Conservation (phyloP, 2,888 invertebrate genomes). For the Cheilosia grossa region DNA sequence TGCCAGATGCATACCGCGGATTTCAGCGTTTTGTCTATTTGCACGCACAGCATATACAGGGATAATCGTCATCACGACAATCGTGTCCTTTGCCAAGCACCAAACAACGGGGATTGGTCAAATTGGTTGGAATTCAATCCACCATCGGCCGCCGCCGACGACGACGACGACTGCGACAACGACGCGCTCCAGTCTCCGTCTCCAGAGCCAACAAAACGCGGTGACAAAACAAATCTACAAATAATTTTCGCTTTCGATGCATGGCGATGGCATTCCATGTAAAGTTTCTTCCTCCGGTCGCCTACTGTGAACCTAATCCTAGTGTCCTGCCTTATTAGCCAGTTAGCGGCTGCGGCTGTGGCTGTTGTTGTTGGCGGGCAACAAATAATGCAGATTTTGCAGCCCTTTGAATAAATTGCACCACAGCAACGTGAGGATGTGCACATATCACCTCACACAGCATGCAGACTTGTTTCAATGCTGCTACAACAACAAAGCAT, state of each 20-base stretch:
- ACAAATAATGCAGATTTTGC: constrained; percentile 58
- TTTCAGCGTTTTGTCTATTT: constrained; percentile 72
- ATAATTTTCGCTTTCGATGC: constrained; percentile 74
- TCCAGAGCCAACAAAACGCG: constrained; percentile 49
- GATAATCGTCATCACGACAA: constrained; percentile 75
- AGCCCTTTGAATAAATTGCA: constrained; percentile 70
- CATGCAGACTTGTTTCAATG: constrained; percentile 61
- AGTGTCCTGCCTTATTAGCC: constrained; percentile 72
- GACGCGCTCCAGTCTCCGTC: background rate
- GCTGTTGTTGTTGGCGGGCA: constrained; percentile 52
- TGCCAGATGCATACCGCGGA: constrained; percentile 63
- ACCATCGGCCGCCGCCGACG: constrained; percentile 31
- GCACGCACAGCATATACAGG: constrained; percentile 23
- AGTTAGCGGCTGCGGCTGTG: constrained; percentile 45
- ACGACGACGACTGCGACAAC: constrained; percentile 21
- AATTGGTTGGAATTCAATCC: constrained; percentile 73
- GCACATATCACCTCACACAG: constrained; percentile 72
- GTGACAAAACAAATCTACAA: constrained; percentile 75
- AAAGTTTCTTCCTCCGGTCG: constrained; percentile 46
- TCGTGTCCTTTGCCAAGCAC: constrained; percentile 66
- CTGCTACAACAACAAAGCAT: constrained; percentile 68
- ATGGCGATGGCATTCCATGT: constrained; percentile 47
- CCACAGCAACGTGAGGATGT: constrained; percentile 68
- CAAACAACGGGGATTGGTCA: constrained; percentile 70
- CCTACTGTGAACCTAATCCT: constrained; percentile 72